A percentile compares a stretch with the other conserved stretches of the same genome.
phyloP scores from a whole-genome alignment of 2,888 invertebrate species.

The Aphrophora alni region DNA sequence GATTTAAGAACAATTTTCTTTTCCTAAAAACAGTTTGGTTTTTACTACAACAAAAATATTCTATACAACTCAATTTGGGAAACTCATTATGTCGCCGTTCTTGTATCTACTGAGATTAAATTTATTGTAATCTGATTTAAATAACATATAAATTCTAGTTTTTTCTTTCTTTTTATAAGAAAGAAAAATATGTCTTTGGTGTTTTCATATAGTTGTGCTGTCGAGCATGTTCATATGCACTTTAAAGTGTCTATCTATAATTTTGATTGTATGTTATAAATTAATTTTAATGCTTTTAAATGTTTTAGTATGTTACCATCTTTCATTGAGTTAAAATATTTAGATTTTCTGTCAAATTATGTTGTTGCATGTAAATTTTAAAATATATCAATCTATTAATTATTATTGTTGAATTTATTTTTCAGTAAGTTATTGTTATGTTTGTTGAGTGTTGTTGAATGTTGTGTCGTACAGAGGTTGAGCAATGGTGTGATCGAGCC shows the following conservation, averaged over 20 bases:
- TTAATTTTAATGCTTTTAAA: neutral
- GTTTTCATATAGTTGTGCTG: no score
- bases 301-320: neutral
- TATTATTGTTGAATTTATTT: conserved; percentile 11
- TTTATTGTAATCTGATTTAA: no score
- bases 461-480: conserved; percentile 57
- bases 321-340: conserved; percentile 12
- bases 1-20: no score
- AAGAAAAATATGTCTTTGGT: no score
- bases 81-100: no score
- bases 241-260: neutral
- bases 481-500: conserved; percentile 68
- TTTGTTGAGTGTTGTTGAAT: conserved; percentile 46
- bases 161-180: no score
- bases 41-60: no score
- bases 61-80: no score
- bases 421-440: conserved; percentile 20
- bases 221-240: neutral
- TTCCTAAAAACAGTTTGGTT: no score
- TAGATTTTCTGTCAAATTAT: conserved; percentile 14
- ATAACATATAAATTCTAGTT: no score
- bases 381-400: neutral
- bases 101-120: no score
- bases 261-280: conserved; percentile 14
- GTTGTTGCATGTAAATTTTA: conserved; percentile 15